Evolutionary conservation across 2,113 vertebrate species (phyloP).

Genomic region (Psophia crepitans): DNA sequence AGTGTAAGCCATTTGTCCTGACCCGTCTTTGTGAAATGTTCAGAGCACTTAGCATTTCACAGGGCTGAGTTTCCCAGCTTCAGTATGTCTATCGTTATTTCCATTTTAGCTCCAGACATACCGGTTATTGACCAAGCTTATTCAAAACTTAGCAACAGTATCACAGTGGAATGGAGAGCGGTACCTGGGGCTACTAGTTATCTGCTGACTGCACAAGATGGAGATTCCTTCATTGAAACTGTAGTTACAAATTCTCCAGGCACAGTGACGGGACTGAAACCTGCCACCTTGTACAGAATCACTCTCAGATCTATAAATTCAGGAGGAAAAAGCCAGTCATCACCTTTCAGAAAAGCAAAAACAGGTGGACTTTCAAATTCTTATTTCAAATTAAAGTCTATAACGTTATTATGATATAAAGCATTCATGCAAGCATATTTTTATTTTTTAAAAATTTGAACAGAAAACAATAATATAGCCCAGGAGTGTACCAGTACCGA

Average conservation of each 20-base stretch:
- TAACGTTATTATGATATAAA: not conserved
- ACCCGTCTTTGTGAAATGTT: not conserved
- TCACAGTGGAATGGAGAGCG: slow-evolving; percentile 86
- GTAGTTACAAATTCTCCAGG: slow-evolving; percentile 77
- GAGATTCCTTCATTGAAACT: slow-evolving; percentile 78
- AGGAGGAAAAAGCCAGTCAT: slow-evolving; percentile 85
- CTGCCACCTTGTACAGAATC: slow-evolving; percentile 82
- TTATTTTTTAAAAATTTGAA: not conserved
- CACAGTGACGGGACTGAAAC: slow-evolving; percentile 79
- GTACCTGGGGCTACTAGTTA: slow-evolving; percentile 84
- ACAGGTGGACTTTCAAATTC: slow-evolving; percentile 79
- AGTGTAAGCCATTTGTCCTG: not conserved
- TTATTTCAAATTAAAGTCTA: not conserved
- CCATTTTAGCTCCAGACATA: slow-evolving; percentile 80
- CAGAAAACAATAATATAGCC: not conserved
- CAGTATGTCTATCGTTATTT: not conserved
- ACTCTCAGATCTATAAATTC: slow-evolving; percentile 84
- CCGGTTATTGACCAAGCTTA: slow-evolving; percentile 83
- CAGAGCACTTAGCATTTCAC: not conserved
- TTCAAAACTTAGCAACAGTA: slow-evolving; percentile 88
- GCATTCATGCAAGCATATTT: not conserved
- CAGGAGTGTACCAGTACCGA: not conserved
- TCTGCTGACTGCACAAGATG: slow-evolving; percentile 77
- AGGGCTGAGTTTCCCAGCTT: not conserved
- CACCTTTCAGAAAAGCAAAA: slow-evolving; percentile 72